Percentiles rank a stretch among this genome's conserved stretches.
Evolutionary conservation across 2,888 invertebrate species (phyloP).

Genomic region (Drosophila birchii): DNA sequence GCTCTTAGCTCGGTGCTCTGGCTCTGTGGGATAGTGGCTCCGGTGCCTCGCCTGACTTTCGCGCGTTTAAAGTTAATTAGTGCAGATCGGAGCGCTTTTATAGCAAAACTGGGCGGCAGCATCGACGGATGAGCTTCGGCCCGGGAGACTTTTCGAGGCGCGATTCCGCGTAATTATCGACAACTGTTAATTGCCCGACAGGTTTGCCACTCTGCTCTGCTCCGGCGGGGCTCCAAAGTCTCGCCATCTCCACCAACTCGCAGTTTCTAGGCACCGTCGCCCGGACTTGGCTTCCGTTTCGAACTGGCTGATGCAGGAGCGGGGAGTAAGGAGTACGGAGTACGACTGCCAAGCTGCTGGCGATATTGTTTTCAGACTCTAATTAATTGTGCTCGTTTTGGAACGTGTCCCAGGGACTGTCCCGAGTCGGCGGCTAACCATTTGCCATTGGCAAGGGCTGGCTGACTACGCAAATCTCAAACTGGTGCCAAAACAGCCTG

Average conservation of each 20-base stretch:
- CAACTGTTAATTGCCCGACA: slow-evolving; percentile 75
- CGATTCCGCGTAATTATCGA: slow-evolving; percentile 76
- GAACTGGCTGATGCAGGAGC: slow-evolving; percentile 6
- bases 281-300: slow-evolving; percentile 46
- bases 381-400: slow-evolving; percentile 83
- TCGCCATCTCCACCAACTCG: slow-evolving; percentile 3
- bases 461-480: slow-evolving; percentile 73
- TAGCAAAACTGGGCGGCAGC: slow-evolving; percentile 42
- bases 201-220: slow-evolving; percentile 57
- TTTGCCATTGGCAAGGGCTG: slow-evolving; percentile 32
- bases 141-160: slow-evolving; percentile 41
- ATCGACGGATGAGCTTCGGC: slow-evolving; percentile 25
- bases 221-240: slow-evolving; percentile 12
- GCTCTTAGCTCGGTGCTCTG: slow-evolving; percentile 11
- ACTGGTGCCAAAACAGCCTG: slow-evolving; percentile 42
- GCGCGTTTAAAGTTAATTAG: slow-evolving; percentile 73
- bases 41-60: slow-evolving; percentile 57
- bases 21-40: slow-evolving; percentile 23
- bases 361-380: slow-evolving; percentile 77
- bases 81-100: slow-evolving; percentile 64
- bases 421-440: slow-evolving; percentile 10
- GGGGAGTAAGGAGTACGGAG: slow-evolving; percentile 4
- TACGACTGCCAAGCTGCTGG: not conserved
- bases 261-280: slow-evolving; percentile 45
- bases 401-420: slow-evolving; percentile 51